phyloP scores from a whole-genome alignment of 2,797 vertebrate species.

The Sebastes itinus region DNA sequence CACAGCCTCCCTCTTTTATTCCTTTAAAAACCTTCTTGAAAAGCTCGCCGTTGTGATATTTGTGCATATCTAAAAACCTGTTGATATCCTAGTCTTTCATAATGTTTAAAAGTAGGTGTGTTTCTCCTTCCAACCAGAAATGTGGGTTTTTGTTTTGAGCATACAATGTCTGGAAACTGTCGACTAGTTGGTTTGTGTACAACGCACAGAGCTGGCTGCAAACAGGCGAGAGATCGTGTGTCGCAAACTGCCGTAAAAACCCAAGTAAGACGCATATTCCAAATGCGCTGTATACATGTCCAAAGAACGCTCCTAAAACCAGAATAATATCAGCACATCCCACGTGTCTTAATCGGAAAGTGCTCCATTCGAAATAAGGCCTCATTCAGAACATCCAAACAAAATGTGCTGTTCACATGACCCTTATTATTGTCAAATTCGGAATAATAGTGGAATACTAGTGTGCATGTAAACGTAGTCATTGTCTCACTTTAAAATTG shows the following conservation, averaged over 20 bases:
- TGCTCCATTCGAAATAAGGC: no score
- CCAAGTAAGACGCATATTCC: background rate
- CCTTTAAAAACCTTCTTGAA: background rate
- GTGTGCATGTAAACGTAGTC: background rate
- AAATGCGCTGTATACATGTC: background rate
- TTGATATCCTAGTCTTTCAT: background rate
- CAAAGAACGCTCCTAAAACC: background rate
- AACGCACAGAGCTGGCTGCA: no score
- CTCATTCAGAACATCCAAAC: no score
- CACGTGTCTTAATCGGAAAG: accelerated
- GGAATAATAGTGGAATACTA: background rate
- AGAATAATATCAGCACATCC: background rate
- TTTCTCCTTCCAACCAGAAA: background rate
- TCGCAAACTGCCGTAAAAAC: no score
- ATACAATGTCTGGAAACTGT: background rate
- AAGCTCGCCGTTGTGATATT: accelerated
- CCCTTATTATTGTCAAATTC: accelerated
- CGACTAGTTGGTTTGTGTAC: no score
- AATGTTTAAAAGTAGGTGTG: background rate
- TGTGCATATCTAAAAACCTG: background rate
- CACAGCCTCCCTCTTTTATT: background rate
- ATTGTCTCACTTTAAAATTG: background rate
- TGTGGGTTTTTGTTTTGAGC: background rate
- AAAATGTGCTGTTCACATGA: no score
- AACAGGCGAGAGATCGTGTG: no score